A percentile compares a stretch with the other conserved stretches of the same genome.
These are phyloP conservation scores for Malurus cyaneus DNA, from an alignment of 2,113 vertebrate genomes.

Conservation along the genomic window DNA sequence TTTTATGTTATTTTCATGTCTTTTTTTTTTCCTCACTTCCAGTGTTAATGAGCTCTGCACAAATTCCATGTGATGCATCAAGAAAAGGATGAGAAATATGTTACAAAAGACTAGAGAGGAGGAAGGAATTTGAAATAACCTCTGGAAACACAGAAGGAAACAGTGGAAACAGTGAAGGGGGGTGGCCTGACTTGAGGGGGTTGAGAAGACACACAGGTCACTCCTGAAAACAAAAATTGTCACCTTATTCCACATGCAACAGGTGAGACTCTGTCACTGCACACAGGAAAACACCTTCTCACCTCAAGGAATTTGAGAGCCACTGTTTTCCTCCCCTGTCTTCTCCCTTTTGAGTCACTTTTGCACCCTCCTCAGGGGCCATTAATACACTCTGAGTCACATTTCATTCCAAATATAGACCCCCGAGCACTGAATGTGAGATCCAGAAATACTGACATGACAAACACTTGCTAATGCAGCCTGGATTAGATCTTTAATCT, in stretches of 20 bases:
- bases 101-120: not conserved
- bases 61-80: not conserved
- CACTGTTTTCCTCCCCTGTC: not conserved
- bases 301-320: not conserved
- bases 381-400: conserved; percentile 8
- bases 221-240: not conserved
- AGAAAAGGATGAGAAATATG: not conserved
- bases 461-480: not conserved
- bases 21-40: not conserved
- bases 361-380: not conserved
- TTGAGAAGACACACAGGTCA: not conserved
- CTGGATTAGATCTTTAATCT: not conserved
- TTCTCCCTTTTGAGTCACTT: not conserved
- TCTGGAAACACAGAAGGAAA: not conserved
- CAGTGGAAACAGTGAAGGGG: not conserved
- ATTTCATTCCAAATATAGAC: conserved; percentile 34
- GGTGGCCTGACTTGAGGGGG: rapidly evolving
- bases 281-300: not conserved
- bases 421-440: not conserved
- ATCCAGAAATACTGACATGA: conserved; percentile 22
- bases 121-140: not conserved
- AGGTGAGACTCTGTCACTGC: not conserved
- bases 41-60: not conserved
- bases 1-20: not conserved
- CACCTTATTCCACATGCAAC: not conserved